phyloP scores from a whole-genome alignment of 2,888 invertebrate genomes.

The Ennomos fuscantarius region DNA sequence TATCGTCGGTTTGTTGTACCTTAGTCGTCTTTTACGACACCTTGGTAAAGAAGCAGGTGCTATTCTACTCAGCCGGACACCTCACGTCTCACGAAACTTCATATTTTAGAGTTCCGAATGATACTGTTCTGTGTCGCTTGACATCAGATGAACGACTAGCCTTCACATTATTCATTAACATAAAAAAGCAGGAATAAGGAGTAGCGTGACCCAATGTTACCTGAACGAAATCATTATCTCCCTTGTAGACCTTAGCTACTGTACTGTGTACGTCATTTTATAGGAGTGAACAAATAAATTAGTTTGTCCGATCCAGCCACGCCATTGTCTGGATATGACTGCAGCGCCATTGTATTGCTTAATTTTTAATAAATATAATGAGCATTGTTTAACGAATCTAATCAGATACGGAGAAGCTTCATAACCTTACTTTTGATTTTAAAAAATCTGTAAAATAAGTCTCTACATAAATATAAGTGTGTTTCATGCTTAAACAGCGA shows the following conservation, averaged over 20 bases:
- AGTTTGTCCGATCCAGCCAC: constrained; percentile 76
- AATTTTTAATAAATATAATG: constrained; percentile 48
- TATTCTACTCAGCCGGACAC: too few species aligned
- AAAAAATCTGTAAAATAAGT: neutral
- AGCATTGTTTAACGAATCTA: constrained; percentile 33
- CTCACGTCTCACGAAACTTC: too few species aligned
- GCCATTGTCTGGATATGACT: constrained; percentile 48
- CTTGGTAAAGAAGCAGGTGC: too few species aligned
- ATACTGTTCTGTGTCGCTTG: too few species aligned
- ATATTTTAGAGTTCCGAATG: too few species aligned
- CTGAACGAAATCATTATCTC: neutral
- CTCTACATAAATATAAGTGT: neutral
- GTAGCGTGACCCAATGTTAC: too few species aligned
- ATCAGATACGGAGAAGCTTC: neutral
- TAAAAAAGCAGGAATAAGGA: too few species aligned
- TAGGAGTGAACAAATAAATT: constrained; percentile 61
- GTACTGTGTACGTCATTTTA: constrained; percentile 14
- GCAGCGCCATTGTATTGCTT: constrained; percentile 38
- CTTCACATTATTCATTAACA: too few species aligned
- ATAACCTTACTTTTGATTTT: neutral
- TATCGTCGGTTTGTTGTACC: too few species aligned
- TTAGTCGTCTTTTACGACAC: too few species aligned
- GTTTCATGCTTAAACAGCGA: too few species aligned
- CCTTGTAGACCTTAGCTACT: constrained; percentile 18
- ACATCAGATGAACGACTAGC: too few species aligned